phyloP scores from a whole-genome alignment of 2,797 vertebrate species.

The Eremophila alpestris region DNA sequence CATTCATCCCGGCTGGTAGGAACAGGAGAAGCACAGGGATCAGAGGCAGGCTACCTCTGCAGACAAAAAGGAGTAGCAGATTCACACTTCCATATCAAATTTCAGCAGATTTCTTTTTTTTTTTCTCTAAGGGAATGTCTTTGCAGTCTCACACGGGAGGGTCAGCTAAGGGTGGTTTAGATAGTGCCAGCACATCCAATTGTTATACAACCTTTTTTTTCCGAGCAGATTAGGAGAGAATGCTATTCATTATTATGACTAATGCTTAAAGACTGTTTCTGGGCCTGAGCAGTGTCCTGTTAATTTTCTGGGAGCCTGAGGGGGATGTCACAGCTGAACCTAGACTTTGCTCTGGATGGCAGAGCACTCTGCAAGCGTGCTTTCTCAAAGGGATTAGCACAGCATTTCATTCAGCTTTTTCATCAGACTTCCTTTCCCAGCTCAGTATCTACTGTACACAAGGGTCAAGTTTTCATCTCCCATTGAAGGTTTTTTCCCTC shows the following conservation, averaged over 20 bases:
- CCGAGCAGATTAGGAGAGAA: conserved; percentile 60
- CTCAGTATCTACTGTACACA: conserved; percentile 51
- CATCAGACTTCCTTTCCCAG: conserved; percentile 55
- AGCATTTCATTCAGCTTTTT: conserved; percentile 73
- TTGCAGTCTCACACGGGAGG: background rate
- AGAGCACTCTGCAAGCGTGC: conserved; percentile 68
- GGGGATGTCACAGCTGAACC: conserved; percentile 61
- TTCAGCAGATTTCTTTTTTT: background rate
- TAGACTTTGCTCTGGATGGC: conserved; percentile 67
- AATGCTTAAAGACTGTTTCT: conserved; percentile 66
- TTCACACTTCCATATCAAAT: conserved; percentile 12
- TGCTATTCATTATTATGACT: conserved; percentile 60
- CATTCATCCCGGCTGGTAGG: conserved; percentile 21
- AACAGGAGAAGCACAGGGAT: background rate
- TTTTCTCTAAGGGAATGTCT: background rate
- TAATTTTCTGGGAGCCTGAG: conserved; percentile 63
- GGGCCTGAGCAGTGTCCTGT: conserved; percentile 42
- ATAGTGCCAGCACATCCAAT: conserved; percentile 36
- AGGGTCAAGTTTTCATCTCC: conserved; percentile 35
- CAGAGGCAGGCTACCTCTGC: background rate
- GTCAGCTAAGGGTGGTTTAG: conserved; percentile 41
- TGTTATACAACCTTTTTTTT: conserved; percentile 47
- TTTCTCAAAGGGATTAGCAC: conserved; percentile 67
- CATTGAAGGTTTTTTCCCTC: background rate
- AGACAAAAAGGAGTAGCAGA: conserved; percentile 6